Percentiles rank a stretch among this genome's conserved stretches.
Conservation (phyloP, 2,797 vertebrate species). For the Craterocephalus amniculus region DNA sequence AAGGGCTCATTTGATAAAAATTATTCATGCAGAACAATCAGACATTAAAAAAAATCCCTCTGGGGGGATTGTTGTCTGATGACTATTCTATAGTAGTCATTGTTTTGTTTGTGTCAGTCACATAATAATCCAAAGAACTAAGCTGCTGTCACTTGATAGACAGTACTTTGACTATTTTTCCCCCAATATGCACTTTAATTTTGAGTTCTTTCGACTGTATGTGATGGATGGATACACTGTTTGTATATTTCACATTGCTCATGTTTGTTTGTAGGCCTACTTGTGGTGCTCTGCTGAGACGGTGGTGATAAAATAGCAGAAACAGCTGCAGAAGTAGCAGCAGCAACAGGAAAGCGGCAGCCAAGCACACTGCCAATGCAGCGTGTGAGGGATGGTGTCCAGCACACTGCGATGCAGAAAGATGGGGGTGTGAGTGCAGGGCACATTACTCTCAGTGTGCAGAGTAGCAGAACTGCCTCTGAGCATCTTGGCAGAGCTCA, state of each 20-base stretch:
- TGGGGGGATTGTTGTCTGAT: background rate
- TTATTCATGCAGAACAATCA: background rate
- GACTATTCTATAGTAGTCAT: background rate
- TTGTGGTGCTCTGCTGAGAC: slow-evolving; percentile 17
- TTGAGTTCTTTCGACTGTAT: background rate
- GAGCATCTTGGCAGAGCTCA: slow-evolving; percentile 58
- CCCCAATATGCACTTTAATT: background rate
- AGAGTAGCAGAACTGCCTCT: slow-evolving; percentile 63
- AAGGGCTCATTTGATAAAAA: background rate
- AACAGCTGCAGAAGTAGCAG: slow-evolving; percentile 48
- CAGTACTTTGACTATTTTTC: background rate
- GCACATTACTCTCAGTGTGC: slow-evolving; percentile 59
- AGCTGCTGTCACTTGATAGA: background rate
- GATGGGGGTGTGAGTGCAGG: slow-evolving; percentile 53
- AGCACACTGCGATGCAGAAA: slow-evolving; percentile 58
- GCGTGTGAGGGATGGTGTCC: slow-evolving; percentile 61
- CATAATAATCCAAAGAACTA: slow-evolving; percentile 1
- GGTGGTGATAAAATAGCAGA: slow-evolving; percentile 39
- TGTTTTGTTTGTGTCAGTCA: background rate
- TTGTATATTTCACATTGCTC: background rate
- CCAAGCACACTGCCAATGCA: slow-evolving; percentile 44
- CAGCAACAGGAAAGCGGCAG: slow-evolving; percentile 26
- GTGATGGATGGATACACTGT: background rate
- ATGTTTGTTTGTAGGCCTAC: background rate
- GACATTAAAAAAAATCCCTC: background rate